phyloP scores from a whole-genome alignment of 2,888 invertebrate genomes.

The Acanthosepion lycidas region DNA sequence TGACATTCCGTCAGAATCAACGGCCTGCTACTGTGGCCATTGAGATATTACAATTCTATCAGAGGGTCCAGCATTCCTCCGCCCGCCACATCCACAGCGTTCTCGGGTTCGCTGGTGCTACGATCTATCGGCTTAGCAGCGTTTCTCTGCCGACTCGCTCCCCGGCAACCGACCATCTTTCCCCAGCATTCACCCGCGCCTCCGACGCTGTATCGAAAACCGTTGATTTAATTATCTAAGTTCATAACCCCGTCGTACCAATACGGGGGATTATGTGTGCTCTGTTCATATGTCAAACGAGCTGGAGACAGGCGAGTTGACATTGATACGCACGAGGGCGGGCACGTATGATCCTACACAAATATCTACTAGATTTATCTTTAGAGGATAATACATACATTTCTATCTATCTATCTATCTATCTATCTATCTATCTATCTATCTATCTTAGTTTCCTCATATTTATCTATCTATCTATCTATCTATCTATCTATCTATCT shows the following conservation, averaged over 20 bases:
- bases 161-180: not conserved
- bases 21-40: not conserved
- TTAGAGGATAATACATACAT: not conserved
- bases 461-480: no score
- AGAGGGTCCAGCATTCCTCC: not conserved
- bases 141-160: not conserved
- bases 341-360: not conserved
- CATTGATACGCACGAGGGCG: not conserved
- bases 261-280: conserved; percentile 8
- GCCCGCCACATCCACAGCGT: not conserved
- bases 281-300: conserved; percentile 33
- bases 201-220: not conserved
- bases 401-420: no score
- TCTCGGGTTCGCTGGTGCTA: not conserved
- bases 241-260: not conserved
- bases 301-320: not conserved
- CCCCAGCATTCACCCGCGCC: no score
- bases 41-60: not conserved
- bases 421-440: no score
- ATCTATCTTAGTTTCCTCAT: no score
- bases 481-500: no score
- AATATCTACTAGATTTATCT: not conserved
- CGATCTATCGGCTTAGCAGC: not conserved
- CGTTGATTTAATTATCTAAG: not conserved
- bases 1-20: not conserved